Evolutionary conservation across 2,888 invertebrate species (phyloP), one percentile per base, ranked within the genome.

Genomic region (Cremastobaeus sp.): DNA sequence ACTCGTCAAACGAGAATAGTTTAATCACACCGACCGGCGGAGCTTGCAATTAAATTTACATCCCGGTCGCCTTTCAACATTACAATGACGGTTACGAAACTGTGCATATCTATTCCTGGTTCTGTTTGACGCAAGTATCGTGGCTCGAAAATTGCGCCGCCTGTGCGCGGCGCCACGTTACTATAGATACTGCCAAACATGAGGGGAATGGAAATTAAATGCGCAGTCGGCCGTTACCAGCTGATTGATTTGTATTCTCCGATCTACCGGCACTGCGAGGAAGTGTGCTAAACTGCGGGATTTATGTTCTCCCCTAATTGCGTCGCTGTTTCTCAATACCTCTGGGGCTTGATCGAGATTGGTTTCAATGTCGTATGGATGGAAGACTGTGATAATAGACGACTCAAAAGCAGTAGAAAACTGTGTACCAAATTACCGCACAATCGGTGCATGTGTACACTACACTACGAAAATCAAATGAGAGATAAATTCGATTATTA

Each of bases 281-380:
- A 86, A 84, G 82, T 86, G 85, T 81, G 81, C 83, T 84, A 84
- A 86, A 85, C 84, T 84, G 80, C 76, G 80, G 84, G 85, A 86
- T 86, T 86, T 86, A 86, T 86, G 86, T 84, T 84, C 84, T 82
- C 84, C 84, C 81, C 84, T 86, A 86, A 86, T 86, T 85, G 83
- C 83, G 78, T 84, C 80, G 77, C 79, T 79, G 77, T 79, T 79
- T 76, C 65, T 76, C 78, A 77, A 72, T 77, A 74, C 77, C 77
- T 77, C 76, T 50, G 69, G 77, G 73, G 73, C 76, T 76, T 59
- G 62, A 76, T 76, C 75, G 74, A 77, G 77, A 80, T 78, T 80
- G 76, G 77, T 77, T 78, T 76, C 70, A 70, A 76, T 71, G 73
- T 77, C 77, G 72, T 71, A 62, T 59, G 72, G 71, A 77, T 74